These are phyloP conservation scores for Tenthredo distinguenda DNA, from an alignment of 2,888 invertebrate genomes.

Conservation along the genomic window DNA sequence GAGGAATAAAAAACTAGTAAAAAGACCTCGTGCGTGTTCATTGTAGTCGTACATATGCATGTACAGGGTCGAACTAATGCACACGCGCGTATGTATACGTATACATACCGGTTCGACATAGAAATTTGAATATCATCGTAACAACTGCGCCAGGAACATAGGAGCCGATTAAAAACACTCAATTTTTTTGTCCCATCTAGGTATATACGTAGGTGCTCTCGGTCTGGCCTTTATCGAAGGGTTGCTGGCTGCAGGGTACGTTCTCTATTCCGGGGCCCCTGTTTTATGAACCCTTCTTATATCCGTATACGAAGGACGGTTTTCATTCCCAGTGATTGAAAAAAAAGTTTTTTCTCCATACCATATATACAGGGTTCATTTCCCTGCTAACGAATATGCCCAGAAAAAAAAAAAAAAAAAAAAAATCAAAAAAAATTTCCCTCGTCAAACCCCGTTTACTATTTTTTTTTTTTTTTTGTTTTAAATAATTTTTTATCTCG, in stretches of 20 bases:
- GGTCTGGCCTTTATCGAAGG: neutral
- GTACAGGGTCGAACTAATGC: neutral
- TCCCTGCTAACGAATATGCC: neutral
- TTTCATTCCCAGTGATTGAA: conserved; percentile 43
- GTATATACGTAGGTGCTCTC: neutral
- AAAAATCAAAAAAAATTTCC: neutral
- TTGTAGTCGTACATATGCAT: neutral
- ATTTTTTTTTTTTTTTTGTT: neutral
- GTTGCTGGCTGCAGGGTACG: neutral
- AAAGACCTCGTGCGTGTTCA: conserved; percentile 5
- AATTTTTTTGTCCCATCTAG: conserved; percentile 47
- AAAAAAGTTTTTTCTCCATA: neutral
- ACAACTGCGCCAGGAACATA: conserved; percentile 26
- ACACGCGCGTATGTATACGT: neutral
- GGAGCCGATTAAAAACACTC: conserved; percentile 40
- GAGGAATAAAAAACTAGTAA: neutral
- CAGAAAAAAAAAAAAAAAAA: too few relatives aligned
- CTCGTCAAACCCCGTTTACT: neutral
- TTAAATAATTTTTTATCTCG: neutral
- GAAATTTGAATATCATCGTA: conserved; percentile 47
- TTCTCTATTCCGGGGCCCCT: neutral
- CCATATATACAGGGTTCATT: conserved; percentile 8
- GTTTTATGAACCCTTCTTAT: conserved; percentile 25
- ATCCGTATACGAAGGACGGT: conserved; percentile 4
- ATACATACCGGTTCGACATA: neutral